Evolutionary conservation across 2,113 vertebrate genomes (phyloP).

Genomic region (Panthera leo): DNA sequence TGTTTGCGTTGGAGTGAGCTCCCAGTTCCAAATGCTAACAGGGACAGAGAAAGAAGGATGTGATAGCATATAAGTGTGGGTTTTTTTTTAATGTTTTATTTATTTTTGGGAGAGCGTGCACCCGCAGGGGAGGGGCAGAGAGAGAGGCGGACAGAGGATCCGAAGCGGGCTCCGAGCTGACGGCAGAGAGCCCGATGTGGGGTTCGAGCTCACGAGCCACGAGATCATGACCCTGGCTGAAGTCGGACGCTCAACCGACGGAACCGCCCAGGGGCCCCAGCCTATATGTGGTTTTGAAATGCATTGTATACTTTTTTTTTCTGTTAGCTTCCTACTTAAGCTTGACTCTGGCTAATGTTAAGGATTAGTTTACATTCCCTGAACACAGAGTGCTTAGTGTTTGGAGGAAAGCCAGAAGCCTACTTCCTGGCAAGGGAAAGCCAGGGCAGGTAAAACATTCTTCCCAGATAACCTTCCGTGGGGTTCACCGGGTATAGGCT

Average conservation of each 20-base stretch:
- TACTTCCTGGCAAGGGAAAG: conserved; percentile 29
- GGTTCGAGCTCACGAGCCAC: too few species aligned
- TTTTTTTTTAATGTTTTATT: too few species aligned
- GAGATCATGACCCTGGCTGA: too few species aligned
- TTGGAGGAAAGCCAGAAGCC: conserved; percentile 33
- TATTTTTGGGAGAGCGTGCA: too few species aligned
- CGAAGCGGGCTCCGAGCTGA: too few species aligned
- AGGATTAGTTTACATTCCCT: conserved; percentile 20
- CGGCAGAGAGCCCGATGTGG: too few species aligned
- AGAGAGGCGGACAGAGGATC: too few species aligned
- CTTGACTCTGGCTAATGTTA: conserved; percentile 8
- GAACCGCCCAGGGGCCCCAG: background rate
- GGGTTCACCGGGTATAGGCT: background rate
- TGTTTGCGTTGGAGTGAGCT: background rate
- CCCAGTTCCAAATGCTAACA: background rate
- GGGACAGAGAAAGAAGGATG: background rate
- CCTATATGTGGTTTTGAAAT: background rate
- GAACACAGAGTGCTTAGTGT: conserved; percentile 2
- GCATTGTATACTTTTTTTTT: background rate
- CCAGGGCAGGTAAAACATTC: background rate
- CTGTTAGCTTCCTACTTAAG: background rate
- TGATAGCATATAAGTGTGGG: background rate
- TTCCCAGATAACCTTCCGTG: background rate
- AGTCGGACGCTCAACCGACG: too few species aligned
- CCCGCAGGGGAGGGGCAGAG: too few species aligned